phyloP scores from a whole-genome alignment of 2,797 vertebrate genomes.

The Gymnodraco acuticeps region DNA sequence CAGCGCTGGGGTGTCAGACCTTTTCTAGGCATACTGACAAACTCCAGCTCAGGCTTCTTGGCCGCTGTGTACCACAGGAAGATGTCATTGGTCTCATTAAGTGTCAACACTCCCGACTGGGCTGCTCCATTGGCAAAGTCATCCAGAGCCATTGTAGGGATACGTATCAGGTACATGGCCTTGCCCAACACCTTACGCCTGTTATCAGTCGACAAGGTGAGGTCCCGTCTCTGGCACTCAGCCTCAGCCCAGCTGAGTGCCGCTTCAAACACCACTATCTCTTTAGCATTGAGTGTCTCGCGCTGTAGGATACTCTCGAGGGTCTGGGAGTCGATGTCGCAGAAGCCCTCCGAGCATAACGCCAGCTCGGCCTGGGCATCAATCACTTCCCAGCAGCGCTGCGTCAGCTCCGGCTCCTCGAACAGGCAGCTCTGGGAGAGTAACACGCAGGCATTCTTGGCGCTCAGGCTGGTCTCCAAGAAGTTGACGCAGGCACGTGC shows the following conservation, averaged over 20 bases:
- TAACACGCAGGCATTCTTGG: constrained; percentile 96
- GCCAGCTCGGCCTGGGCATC: constrained; percentile 97
- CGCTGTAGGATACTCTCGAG: constrained; percentile 96
- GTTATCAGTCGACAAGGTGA: constrained; percentile 92
- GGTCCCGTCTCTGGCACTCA: constrained; percentile 95
- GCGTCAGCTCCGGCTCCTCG: constrained; percentile 97
- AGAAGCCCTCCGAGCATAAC: constrained; percentile 96
- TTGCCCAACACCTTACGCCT: constrained; percentile 96
- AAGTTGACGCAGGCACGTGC: constrained; percentile 98
- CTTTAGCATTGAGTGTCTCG: constrained; percentile 98
- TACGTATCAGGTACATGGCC: constrained; percentile 94
- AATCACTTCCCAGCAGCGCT: constrained; percentile 99
- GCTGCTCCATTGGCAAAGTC: constrained; percentile 98
- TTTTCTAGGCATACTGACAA: constrained; percentile 92
- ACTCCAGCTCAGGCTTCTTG: constrained; percentile 95
- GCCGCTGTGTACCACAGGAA: constrained; percentile 98
- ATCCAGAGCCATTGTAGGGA: constrained; percentile 96
- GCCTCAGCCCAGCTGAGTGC: constrained; percentile 96
- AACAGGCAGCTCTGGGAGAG: constrained; percentile 99
- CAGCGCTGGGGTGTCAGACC: constrained; percentile 95
- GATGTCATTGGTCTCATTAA: constrained; percentile 97
- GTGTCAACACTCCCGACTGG: constrained; percentile 95
- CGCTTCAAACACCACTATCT: constrained; percentile 97
- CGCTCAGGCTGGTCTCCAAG: constrained; percentile 96
- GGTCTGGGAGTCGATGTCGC: constrained; percentile 96